A percentile compares a stretch with the other conserved stretches of the same genome.
These are phyloP conservation scores for Lamproptera curius DNA, from an alignment of 2,888 invertebrate genomes.

Conservation along the genomic window DNA sequence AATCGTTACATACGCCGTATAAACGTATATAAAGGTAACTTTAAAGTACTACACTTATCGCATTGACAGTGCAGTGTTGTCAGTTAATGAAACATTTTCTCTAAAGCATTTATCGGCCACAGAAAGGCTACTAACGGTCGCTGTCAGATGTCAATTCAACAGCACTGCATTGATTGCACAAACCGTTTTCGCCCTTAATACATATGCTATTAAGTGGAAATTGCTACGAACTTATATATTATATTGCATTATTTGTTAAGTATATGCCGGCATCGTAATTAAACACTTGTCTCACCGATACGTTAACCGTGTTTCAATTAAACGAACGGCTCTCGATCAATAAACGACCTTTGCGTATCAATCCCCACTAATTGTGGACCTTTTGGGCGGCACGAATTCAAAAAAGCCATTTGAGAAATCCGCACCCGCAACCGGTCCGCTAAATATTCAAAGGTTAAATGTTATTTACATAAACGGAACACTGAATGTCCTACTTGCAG, in stretches of 20 bases:
- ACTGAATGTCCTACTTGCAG: constrained; percentile 2
- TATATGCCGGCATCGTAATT: background rate
- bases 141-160: no score
- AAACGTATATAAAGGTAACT: no score
- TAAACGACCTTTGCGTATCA: constrained; percentile 12
- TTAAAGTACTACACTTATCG: no score
- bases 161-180: no score
- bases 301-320: constrained; percentile 8
- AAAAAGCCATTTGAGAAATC: constrained; percentile 18
- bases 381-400: constrained; percentile 6
- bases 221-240: no score
- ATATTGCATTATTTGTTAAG: background rate
- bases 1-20: no score
- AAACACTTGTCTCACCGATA: constrained; percentile 11
- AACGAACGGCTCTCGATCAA: constrained; percentile 8
- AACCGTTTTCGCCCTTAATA: no score
- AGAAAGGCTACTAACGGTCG: no score
- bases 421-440: constrained; percentile 13
- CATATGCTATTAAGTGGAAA: no score
- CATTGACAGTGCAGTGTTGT: no score
- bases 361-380: constrained; percentile 7
- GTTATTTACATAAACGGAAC: constrained; percentile 8
- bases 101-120: background rate
- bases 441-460: constrained; percentile 19
- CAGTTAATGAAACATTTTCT: constrained; percentile 6